Conservation (phyloP, 2,888 invertebrate genomes). For the Meteorus colon region DNA sequence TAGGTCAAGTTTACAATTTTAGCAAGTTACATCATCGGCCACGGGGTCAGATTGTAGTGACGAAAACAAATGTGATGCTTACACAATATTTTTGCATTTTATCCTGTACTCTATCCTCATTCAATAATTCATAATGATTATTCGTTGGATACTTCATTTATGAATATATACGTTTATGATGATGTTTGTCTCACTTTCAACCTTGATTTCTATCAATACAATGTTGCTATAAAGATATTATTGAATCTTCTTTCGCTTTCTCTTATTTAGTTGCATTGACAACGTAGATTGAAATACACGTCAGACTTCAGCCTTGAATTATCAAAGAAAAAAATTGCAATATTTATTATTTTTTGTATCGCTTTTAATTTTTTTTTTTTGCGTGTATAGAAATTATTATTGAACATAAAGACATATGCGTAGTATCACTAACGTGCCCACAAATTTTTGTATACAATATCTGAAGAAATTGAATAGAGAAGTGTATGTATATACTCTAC, state of each 20-base stretch:
- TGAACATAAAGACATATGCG: neutral
- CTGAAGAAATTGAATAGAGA: neutral
- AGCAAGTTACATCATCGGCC: slow-evolving; percentile 57
- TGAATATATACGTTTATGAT: neutral
- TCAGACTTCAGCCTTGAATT: slow-evolving; percentile 12
- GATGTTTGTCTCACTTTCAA: neutral
- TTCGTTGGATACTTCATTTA: too few relatives aligned
- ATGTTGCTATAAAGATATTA: neutral
- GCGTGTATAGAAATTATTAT: neutral
- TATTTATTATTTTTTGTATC: slow-evolving; percentile 9
- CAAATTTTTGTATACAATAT: neutral
- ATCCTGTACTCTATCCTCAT: neutral
- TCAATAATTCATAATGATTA: neutral
- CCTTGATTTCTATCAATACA: neutral
- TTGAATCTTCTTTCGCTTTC: neutral
- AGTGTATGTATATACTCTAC: neutral
- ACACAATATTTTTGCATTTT: neutral
- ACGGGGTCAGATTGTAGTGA: slow-evolving; percentile 25
- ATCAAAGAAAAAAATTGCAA: neutral
- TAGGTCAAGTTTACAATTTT: slow-evolving; percentile 63
- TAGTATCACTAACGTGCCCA: neutral
- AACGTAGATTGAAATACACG: neutral
- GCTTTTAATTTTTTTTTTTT: neutral
- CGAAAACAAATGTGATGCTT: slow-evolving; percentile 35
- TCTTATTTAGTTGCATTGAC: neutral